Base-by-base conservation (phyloP, 2,797 vertebrate species). In the Cuculus canorus region DNA sequence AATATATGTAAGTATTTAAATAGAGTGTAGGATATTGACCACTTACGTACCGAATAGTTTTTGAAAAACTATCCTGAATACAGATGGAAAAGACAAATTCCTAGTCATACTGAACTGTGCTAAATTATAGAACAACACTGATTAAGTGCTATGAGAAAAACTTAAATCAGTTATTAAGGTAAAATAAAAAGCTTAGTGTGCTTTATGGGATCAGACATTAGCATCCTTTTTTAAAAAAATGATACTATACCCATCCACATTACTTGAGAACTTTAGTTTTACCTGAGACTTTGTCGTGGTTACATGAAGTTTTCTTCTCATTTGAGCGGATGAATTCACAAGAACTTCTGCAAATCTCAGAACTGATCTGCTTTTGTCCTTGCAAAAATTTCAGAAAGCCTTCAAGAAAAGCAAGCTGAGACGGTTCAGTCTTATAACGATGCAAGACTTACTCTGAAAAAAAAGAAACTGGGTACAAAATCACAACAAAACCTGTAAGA, bases 141-240 rank as follows among this genome's bases (percentile, higher is more conserved):
- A 68, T 52, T 9, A 85, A 45, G 4, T 69, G 10, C 2, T 68
- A 27, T 79, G 14, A 39, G 18, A 80, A 73, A 88, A 68, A 47
- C 7, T 68, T 13, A 78, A 80, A 83, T 85, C 15, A 41, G 13
- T 32, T 69, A 50, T 54, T 28, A 63, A 35, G 11, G 6, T 52
- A 81, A 90, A 83, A 69, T 45, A 1, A 71, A 63, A 19, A 79
- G 5, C 5, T 45, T 3, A 0, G 4, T 23, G 11, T 0, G 2
- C 13, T 66, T 53, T 22, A 65, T 27, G 9, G 50, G 56, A 72
- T 7, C 4, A 76, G 13, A 90, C 88, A 69, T 70, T 35, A 18
- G 5, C 10, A 64, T 17, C 8, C 19, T 43, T 64, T 64, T 61
- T 33, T 72, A 60, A 32, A 81, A 80, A 18, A 72, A 35, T 3